Evolutionary conservation across 2,113 vertebrate species (phyloP).

Genomic region (Cromileptes altivelis): DNA sequence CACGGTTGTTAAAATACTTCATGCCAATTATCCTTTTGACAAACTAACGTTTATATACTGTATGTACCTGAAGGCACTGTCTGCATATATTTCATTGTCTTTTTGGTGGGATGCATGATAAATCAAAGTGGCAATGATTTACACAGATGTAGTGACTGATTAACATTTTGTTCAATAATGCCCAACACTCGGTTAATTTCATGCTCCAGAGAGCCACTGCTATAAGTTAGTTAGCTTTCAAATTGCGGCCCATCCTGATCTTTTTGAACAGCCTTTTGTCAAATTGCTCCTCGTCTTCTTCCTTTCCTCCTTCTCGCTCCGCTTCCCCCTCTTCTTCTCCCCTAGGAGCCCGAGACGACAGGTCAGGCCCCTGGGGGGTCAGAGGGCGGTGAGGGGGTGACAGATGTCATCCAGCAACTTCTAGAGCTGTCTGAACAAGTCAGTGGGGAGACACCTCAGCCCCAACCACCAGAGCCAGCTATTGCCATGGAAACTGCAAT

Average conservation of each 20-base stretch:
- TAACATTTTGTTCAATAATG: background rate
- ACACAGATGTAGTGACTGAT: background rate
- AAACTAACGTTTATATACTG: too few relatives aligned
- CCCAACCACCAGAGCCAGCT: constrained; percentile 86
- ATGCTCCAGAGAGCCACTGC: constrained; percentile 7
- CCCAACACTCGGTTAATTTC: constrained; percentile 6
- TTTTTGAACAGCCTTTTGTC: background rate
- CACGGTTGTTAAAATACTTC: background rate
- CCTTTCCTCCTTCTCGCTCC: background rate
- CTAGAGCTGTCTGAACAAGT: constrained; percentile 95
- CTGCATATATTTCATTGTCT: background rate
- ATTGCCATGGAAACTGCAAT: constrained; percentile 92
- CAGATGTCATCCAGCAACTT: constrained; percentile 98
- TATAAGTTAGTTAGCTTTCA: constrained; percentile 27
- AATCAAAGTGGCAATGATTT: background rate
- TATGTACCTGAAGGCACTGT: background rate
- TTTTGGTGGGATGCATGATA: background rate
- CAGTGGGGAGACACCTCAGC: constrained; percentile 88
- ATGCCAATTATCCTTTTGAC: background rate
- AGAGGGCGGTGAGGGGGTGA: constrained; percentile 91
- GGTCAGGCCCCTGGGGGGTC: constrained; percentile 75
- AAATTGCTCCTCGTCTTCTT: background rate
- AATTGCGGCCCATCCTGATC: background rate
- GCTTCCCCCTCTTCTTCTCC: background rate
- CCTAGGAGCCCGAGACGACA: constrained; percentile 74